Conservation (phyloP, 2,888 invertebrate species). For the Caenorhabditis sp. region DNA sequence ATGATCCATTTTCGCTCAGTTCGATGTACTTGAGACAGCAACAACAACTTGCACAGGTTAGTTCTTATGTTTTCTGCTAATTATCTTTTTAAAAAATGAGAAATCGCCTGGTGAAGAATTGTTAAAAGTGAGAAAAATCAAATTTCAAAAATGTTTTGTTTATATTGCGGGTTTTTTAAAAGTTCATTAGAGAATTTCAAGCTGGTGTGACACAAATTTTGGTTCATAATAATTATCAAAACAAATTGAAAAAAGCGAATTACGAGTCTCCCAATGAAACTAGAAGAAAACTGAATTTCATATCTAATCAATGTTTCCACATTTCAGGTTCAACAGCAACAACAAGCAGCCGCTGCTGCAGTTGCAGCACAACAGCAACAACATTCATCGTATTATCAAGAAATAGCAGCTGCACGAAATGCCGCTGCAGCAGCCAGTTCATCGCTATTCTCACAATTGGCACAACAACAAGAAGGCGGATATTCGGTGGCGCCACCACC, state of each 20-base stretch:
- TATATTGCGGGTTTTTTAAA: no score
- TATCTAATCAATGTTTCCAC: no score
- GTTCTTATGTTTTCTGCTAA: not conserved
- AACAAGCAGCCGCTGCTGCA: slow-evolving; percentile 1
- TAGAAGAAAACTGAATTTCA: no score
- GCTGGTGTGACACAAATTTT: no score
- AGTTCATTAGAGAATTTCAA: no score
- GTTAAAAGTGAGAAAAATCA: no score
- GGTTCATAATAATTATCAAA: no score
- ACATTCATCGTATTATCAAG: slow-evolving; percentile 11
- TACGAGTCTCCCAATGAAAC: no score
- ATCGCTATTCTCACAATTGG: slow-evolving; percentile 12
- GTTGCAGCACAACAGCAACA: slow-evolving; percentile 7
- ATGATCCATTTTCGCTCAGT: not conserved
- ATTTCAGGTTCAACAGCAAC: not conserved
- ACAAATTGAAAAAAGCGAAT: no score
- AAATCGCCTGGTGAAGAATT: no score
- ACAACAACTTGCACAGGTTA: not conserved
- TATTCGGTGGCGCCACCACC: slow-evolving; percentile 31
- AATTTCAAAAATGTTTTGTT: no score
- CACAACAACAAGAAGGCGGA: slow-evolving; percentile 31
- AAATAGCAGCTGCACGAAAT: slow-evolving; percentile 12
- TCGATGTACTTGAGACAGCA: slow-evolving; percentile 1
- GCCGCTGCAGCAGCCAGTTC: slow-evolving; percentile 21
- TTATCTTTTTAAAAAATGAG: not conserved